Percentiles rank a stretch among this genome's conserved stretches.
Conservation (phyloP, 2,113 vertebrate species). For the Microcebus tavaratra region DNA sequence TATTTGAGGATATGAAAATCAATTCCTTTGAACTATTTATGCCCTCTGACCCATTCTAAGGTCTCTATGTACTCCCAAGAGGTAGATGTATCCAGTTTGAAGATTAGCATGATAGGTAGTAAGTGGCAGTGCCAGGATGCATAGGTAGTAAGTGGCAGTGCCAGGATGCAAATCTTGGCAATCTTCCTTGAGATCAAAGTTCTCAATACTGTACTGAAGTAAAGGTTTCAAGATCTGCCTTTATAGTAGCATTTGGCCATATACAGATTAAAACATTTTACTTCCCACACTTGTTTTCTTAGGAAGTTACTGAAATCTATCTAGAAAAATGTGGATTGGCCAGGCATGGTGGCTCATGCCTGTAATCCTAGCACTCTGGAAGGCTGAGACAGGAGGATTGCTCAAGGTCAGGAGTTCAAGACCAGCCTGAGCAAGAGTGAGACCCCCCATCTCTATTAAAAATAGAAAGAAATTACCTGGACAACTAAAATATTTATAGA, state of each 20-base stretch:
- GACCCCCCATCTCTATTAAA: no score
- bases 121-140: no score
- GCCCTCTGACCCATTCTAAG: not conserved
- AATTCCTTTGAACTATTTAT: not conserved
- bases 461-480: no score
- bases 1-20: not conserved
- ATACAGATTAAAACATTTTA: not conserved
- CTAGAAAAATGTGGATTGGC: not conserved
- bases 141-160: not conserved
- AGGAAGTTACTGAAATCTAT: not conserved
- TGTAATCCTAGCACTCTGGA: no score
- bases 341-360: no score
- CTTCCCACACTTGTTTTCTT: not conserved
- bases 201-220: not conserved
- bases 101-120: not conserved
- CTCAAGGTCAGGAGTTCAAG: no score
- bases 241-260: not conserved
- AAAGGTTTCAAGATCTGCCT: not conserved
- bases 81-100: not conserved
- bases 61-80: fast-evolving
- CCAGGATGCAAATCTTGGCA: not conserved
- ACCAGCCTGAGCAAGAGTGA: no score
- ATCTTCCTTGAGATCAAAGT: not conserved
- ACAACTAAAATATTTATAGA: no score
- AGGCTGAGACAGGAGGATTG: no score